Evolutionary conservation across 2,113 vertebrate species (phyloP), one percentile per base, ranked within the genome.

Genomic region (Phasianus colchicus): DNA sequence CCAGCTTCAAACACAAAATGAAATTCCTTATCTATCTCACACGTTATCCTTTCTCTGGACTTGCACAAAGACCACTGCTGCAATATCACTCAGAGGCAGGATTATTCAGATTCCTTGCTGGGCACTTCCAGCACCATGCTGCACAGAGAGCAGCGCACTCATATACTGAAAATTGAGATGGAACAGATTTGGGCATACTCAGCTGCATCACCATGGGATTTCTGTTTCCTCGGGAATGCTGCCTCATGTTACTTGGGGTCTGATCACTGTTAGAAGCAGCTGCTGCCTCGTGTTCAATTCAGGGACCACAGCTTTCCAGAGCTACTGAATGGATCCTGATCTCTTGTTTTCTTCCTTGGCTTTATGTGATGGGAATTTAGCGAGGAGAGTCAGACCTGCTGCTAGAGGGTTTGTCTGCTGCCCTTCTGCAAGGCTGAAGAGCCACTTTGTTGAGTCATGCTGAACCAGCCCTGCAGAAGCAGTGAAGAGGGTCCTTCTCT

Each of bases 31-130:
- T 48, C 54, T 20, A 0, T 43, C 48, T 79, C 40, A 55, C 22
- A 45, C 29, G 1, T 63, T 54, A 40, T 74, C 27, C 86, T 80
- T 70, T 81, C 70, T 66, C 60, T 81, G 77, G 67, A 72, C 54
- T 61, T 91, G 15, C 55, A 54, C 30, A 21, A 60, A 20, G 42
- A 50, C 13, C 5, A 1, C 34, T 48, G 30, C 43, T 0, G 0
- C 74, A 66, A 43, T 48, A 40, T 61, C 0, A 0, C 72, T 94
- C 0, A 0, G 45, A 94, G 55, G 71, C 18, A 40, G 69, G 72
- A 58, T 83, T 43, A 73, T 54, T 83, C 54, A 57, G 58, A 5
- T 18, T 69, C 9, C 42, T 36, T 0, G 0, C 40, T 48, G 64
- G 71, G 43, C 22, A 57, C 43, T 78, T 48, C 71, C 54, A 55